Base-by-base conservation (phyloP, 2,797 vertebrate genomes). In the Menidia menidia region DNA sequence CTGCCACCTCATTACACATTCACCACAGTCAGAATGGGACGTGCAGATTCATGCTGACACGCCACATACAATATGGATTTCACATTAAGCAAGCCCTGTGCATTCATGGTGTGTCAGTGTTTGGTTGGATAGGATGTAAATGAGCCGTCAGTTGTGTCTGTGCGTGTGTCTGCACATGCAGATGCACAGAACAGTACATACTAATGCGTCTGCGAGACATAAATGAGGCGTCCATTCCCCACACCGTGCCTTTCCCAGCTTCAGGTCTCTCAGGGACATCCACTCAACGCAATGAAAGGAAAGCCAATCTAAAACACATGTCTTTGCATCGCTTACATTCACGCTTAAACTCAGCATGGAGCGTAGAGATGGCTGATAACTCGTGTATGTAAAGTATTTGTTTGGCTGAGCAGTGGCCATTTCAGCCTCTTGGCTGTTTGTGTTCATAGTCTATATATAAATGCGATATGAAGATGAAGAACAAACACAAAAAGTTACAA, bases 1-100 rank as follows among this genome's bases (percentile, higher is more conserved):
- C 86, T 90, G 84, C 81, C 84, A 88, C 88, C 85, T 90, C 90
- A 89, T 93, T 90, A 90, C 87, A 91, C 87, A 88, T 88, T 87
- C 88, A 77, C 64, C 87, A 84, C 78, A 68, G 75, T 85, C 75
- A 86, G 84, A 89, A 83, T 69, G 64, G 85, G 89, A 89, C 86
- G 83, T 78, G 75, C 77, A 65, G 73, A 66, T 79, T 79, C 77
- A 79, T 84, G 84, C 85, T 86, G 86, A 88, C 86, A 73, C 84
- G 78, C 68, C 74, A 82, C 84, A 84, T 72, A 72, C 75, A 71
- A 65, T 59, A 73, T 78, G 80, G 85, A 78, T 78, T 82, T 83
- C 77, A 41, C 79, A 87, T 89, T 80, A 83, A 56, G 66, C 64
- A 52, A 71, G 59, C 47, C 11, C 68, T 48, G 71, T 57, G 78